Evolutionary conservation across 2,797 vertebrate genomes (phyloP).

Genomic region (Trachurus trachurus): DNA sequence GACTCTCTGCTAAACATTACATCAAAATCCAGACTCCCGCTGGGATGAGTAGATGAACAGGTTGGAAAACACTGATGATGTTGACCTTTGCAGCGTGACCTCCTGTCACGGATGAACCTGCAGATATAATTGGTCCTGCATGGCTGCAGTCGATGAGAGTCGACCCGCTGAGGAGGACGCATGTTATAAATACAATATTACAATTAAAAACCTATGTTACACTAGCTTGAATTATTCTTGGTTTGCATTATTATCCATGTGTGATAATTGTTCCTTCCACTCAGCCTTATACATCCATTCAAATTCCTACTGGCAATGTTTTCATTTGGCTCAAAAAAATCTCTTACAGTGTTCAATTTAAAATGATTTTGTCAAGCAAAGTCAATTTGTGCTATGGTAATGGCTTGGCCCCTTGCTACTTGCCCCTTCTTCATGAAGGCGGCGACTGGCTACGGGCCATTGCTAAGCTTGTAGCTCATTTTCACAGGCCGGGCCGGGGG

Average conservation of each 20-base stretch:
- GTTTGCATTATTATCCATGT: neutral
- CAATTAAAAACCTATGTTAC: conserved; percentile 10
- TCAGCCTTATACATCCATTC: neutral
- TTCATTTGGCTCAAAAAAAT: conserved; percentile 20
- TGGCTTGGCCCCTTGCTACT: conserved; percentile 56
- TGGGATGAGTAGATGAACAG: conserved; percentile 38
- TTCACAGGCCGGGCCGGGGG: conserved; percentile 52
- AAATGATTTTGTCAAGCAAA: conserved; percentile 61
- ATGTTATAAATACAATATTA: conserved; percentile 23
- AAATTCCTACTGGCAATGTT: conserved; percentile 16
- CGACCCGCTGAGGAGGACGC: conserved; percentile 3
- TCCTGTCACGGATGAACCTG: conserved; percentile 43
- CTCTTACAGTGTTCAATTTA: conserved; percentile 30
- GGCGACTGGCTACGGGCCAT: conserved; percentile 53
- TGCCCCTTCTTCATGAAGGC: conserved; percentile 55
- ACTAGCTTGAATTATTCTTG: neutral
- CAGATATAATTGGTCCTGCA: conserved; percentile 57
- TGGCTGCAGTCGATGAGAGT: conserved; percentile 14
- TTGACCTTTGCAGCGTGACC: conserved; percentile 61
- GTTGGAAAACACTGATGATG: conserved; percentile 49
- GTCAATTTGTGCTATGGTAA: conserved; percentile 65
- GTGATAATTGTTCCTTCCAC: conserved; percentile 14
- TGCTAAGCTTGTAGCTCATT: conserved; percentile 67
- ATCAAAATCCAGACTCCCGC: conserved; percentile 29
- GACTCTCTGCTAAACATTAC: conserved; percentile 31